Evolutionary conservation across 2,797 vertebrate species (phyloP), one percentile per base, ranked within the genome.

Genomic region (Octomys mimax): DNA sequence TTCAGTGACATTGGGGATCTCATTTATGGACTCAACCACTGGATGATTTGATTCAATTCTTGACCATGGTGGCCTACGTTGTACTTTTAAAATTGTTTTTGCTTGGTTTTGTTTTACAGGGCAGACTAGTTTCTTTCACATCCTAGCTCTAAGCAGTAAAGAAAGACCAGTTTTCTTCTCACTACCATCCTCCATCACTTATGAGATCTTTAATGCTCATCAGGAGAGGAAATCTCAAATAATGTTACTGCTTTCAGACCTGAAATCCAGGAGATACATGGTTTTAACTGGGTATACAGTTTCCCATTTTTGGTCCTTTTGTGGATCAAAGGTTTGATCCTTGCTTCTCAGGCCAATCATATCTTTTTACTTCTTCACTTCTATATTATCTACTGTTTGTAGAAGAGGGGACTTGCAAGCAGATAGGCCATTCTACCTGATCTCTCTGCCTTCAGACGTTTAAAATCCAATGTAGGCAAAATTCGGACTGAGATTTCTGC

Each of bases 401-500:
- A 61, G 83, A 87, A 81, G 82, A 93, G 13, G 7, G 6, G 1
- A 66, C 31, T 82, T 92, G 54, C 16, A 87, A 87, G 57, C 5
- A 59, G 52, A 31, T 6, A 28, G 80, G 52, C 42, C 21, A 61
- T 84, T 89, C 42, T 36, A 39, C 62, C 54, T 1, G 19, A 64
- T 26, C 13, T 9, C 90, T 92, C 71, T 62, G 19, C 79, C 77
- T 94, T 73, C 18, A 80, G 59, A 96, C 42, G 16, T 19, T 90
- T 92, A 92, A 66, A 70, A 87, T 13, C 26, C 61, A 95, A 54
- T 28, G n/a, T 66, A 92, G 59, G 21, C 42, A 92, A 75, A 21
- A 70, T 70, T 89, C 49, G 95, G 42, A 66, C n/a, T 52, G 75
- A 77, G 59, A 93, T 71, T 92, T 57, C 68, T 93, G 84, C 95